Conservation (phyloP, 2,888 invertebrate genomes). For the Pachycephus smyrnensis region DNA sequence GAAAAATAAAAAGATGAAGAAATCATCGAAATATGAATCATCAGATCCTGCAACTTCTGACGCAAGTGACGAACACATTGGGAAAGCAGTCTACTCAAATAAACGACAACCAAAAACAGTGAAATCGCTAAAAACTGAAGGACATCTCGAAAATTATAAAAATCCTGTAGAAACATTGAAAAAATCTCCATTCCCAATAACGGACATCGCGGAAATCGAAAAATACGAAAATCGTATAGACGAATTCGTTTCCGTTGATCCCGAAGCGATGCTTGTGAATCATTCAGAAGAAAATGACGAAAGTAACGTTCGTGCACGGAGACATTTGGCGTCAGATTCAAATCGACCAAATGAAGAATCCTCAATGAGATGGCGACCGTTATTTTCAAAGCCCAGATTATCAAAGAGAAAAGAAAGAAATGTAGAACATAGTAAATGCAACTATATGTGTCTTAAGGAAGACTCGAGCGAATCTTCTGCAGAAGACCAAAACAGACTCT, state of each 20-base stretch:
- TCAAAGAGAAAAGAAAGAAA: neutral
- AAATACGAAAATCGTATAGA: neutral
- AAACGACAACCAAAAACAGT: neutral
- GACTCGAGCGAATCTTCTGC: constrained; percentile 14
- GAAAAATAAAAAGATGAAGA: neutral
- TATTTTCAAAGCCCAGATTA: neutral
- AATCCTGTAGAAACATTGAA: neutral
- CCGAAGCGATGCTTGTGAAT: neutral
- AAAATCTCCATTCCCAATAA: neutral
- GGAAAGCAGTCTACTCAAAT: neutral
- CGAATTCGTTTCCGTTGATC: neutral
- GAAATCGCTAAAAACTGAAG: neutral
- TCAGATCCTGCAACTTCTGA: neutral
- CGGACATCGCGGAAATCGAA: neutral
- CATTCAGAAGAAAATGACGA: neutral
- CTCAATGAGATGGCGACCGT: neutral
- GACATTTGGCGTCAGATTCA: neutral
- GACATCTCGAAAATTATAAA: neutral
- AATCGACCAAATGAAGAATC: neutral
- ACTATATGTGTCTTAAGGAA: constrained; percentile 22
- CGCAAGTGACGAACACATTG: neutral
- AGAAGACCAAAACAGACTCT: constrained; percentile 17
- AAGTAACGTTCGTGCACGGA: neutral
- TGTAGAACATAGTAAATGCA: neutral
- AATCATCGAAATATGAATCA: neutral